A percentile compares a stretch with the other conserved stretches of the same genome.
phyloP scores from a whole-genome alignment of 2,797 vertebrate species.

The Halcyon chelicuti region DNA sequence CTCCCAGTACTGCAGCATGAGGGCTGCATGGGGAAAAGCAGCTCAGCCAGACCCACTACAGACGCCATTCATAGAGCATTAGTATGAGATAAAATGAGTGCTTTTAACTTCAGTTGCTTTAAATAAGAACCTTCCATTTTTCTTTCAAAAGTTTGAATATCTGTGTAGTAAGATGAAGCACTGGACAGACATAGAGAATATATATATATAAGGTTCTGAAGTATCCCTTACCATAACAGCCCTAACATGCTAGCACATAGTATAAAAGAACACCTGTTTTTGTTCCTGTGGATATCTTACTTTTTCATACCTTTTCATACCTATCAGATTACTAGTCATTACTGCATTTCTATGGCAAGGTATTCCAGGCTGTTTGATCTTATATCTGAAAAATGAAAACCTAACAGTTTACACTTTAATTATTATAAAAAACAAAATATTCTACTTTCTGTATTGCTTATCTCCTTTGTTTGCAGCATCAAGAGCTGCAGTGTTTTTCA shows the following conservation, averaged over 20 bases:
- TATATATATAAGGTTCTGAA: background rate
- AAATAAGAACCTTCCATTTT: background rate
- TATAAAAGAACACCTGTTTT: background rate
- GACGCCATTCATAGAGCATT: rapidly evolving
- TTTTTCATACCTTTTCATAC: background rate
- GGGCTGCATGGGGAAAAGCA: no score
- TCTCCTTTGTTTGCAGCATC: background rate
- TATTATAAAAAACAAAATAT: background rate
- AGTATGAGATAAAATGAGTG: background rate
- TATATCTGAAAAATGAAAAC: background rate
- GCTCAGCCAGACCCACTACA: no score
- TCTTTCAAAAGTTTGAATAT: background rate
- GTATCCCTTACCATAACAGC: background rate
- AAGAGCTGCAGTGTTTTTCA: background rate
- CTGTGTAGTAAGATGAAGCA: background rate
- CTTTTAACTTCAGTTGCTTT: background rate
- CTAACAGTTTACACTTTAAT: background rate
- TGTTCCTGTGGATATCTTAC: background rate
- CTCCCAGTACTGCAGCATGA: no score
- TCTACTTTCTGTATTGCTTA: background rate
- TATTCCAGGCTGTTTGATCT: background rate
- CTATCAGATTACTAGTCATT: background rate
- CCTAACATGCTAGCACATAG: background rate
- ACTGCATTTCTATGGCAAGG: background rate
- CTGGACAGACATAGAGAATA: background rate